Percentiles rank a stretch among this genome's conserved stretches.
These are phyloP conservation scores for Nomada ferruginata DNA, from an alignment of 2,888 invertebrate genomes.

Conservation along the genomic window DNA sequence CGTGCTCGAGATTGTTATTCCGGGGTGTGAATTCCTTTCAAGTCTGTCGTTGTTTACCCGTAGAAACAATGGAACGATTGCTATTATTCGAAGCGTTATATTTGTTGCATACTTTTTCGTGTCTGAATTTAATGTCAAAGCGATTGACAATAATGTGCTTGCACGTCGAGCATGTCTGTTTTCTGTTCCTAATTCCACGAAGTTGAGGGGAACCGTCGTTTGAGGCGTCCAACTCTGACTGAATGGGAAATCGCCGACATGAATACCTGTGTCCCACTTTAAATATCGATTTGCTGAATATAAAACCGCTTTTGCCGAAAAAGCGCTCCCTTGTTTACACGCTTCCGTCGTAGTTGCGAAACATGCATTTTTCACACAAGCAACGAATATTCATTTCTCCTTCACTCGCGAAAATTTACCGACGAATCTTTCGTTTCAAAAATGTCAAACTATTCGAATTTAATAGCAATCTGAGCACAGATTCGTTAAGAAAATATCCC, in stretches of 20 bases:
- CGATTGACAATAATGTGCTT: too few relatives aligned
- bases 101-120: not conserved
- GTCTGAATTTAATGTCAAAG: too few relatives aligned
- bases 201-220: not conserved
- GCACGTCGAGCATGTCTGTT: too few relatives aligned
- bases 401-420: too few relatives aligned
- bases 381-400: not conserved
- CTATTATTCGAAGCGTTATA: not conserved
- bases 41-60: not conserved
- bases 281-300: slow-evolving; percentile 38
- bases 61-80: not conserved
- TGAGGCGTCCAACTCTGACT: slow-evolving; percentile 1
- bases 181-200: not conserved
- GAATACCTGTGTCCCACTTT: slow-evolving; percentile 22
- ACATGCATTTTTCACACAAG: not conserved
- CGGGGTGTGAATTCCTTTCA: slow-evolving; percentile 24
- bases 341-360: not conserved
- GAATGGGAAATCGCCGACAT: slow-evolving; percentile 5
- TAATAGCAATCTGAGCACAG: not conserved
- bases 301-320: slow-evolving; percentile 34
- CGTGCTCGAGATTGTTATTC: slow-evolving; percentile 43
- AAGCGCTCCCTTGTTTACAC: slow-evolving; percentile 4
- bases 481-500: not conserved
- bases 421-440: not conserved
- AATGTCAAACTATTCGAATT: not conserved